These are phyloP conservation scores for Hemithea aestivaria DNA, from an alignment of 2,888 invertebrate genomes.

Conservation along the genomic window DNA sequence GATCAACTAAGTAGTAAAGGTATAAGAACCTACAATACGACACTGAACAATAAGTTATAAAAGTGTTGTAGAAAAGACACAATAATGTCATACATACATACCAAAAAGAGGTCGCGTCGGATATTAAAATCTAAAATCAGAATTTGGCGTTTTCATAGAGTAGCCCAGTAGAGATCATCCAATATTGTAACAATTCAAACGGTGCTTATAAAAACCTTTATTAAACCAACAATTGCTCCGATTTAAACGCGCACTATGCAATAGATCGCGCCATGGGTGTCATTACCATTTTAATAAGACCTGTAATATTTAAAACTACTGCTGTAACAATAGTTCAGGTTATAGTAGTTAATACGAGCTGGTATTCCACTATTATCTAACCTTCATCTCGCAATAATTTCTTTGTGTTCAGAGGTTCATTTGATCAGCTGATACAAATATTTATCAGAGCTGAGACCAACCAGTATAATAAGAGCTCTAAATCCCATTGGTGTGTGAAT, in stretches of 20 bases:
- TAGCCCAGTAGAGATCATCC: conserved; percentile 41
- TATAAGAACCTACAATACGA: too few species aligned
- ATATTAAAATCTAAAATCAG: too few species aligned
- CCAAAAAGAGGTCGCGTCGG: too few species aligned
- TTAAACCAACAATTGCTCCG: conserved; percentile 73
- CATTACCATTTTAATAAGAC: conserved; percentile 29
- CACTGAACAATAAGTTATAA: too few species aligned
- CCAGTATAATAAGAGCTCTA: conserved; percentile 6
- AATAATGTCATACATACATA: too few species aligned
- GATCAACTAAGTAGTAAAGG: too few species aligned
- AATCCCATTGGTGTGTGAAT: conserved; percentile 25
- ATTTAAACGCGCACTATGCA: conserved; percentile 57
- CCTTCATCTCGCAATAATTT: neutral
- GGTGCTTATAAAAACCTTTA: conserved; percentile 64
- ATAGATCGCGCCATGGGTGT: conserved; percentile 70
- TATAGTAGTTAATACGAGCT: too few species aligned
- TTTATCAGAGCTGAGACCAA: conserved; percentile 2
- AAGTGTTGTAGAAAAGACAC: too few species aligned
- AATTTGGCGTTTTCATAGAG: too few species aligned
- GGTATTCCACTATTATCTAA: neutral
- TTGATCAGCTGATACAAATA: conserved; percentile 1
- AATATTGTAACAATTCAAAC: conserved; percentile 56
- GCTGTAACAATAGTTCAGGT: too few species aligned
- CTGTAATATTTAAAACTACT: conserved; percentile 5
- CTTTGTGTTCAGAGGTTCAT: neutral